Base-by-base conservation (phyloP, 1,140 invertebrate species). In the Drosophila trapezifrons region DNA sequence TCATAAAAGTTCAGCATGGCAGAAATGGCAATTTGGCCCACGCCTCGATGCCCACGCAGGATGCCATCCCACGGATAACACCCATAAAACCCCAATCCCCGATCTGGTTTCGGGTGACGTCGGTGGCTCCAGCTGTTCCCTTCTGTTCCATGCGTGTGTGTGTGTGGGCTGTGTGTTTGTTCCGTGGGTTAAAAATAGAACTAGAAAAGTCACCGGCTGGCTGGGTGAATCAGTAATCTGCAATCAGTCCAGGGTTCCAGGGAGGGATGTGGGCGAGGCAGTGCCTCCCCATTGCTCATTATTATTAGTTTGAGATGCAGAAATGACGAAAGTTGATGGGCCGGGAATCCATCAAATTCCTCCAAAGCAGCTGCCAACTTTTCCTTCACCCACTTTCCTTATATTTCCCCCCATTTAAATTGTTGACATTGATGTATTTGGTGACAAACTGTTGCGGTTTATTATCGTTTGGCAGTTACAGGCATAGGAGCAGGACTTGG, bases 371-470 rank as follows among this genome's bases (percentile, higher is more conserved):
- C 73, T 77, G 64, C 12, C 69, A 45, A 38, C 55, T 42, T 32
- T 4, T 27, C 35, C 43, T 13, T 15, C 4, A 17, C n/a, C n/a
- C 5, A 15, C 38, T 18, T 57, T 22, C 55, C 37, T 10, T 10
- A 17, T 52, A 20, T 40, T 13, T 38, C 22, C 15, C 55, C 37
- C 29, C 66, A 29, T 42, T 71, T 71, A 71, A 71, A 70, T 55
- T 71, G 46, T 38, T 89, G 84, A 87, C 84, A 89, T 87, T 87
- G 84, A 87, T 87, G 84, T 84, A 87, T 87, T 82, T 87, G 84
- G 84, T 87, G 84, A 87, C 84, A 87, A 87, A 87, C 84, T 89
- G 74, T 76, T 76, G 73, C 74, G 73, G 74, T 76, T 76, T 76
- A 76, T 76, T 76, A 76, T 69, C 73, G 47, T 69, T 69, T 60